phyloP scores from a whole-genome alignment of 2,113 vertebrate species.

The Glaucomys volans region DNA sequence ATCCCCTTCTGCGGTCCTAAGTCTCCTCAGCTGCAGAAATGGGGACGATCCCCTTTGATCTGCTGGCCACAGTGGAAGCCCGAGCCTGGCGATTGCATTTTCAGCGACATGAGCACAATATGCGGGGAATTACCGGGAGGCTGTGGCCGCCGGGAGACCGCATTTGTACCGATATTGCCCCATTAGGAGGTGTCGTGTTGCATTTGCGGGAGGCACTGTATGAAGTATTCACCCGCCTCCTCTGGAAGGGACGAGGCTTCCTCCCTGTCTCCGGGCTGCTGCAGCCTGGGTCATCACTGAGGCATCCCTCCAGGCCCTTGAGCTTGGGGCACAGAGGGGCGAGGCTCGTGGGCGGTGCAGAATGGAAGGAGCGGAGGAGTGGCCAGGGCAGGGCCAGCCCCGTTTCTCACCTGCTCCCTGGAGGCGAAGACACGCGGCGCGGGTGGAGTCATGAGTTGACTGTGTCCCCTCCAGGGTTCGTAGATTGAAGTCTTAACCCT shows the following conservation, averaged over 20 bases:
- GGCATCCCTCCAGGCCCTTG: too few species aligned
- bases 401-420: rapidly evolving
- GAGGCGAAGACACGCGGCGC: background rate
- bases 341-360: background rate
- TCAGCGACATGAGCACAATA: conserved; percentile 27
- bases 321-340: background rate
- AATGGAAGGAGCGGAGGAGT: rapidly evolving
- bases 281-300: background rate
- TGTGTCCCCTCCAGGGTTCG: too few species aligned
- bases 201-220: conserved; percentile 21
- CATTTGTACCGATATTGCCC: conserved; percentile 1
- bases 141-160: rapidly evolving
- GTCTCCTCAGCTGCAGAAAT: conserved; percentile 39
- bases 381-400: background rate
- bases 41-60: background rate
- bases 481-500: background rate
- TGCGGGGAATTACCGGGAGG: conserved; percentile 54
- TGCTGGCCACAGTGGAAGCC: rapidly evolving
- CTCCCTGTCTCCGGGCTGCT: background rate
- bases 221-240: background rate
- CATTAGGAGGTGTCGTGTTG: conserved; percentile 60
- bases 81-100: background rate
- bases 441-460: background rate
- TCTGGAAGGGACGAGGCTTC: background rate
- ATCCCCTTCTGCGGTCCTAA: background rate